Evolutionary conservation across 2,888 invertebrate genomes (phyloP), one percentile per base, ranked within the genome.

Genomic region (Lasioglossum vierecki): DNA sequence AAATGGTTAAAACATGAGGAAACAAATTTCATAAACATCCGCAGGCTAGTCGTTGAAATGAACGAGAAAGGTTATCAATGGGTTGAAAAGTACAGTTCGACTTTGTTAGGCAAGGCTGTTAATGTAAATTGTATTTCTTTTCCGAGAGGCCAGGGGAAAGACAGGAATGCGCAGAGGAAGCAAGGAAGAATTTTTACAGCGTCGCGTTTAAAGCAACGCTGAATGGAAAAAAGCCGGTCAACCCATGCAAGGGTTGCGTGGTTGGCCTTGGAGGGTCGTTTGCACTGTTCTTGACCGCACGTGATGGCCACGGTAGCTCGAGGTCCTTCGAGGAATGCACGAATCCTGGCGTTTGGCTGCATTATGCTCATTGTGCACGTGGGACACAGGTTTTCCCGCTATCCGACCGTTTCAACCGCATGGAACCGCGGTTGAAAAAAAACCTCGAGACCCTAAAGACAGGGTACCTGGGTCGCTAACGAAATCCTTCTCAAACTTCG

Each of bases 221-320:
- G 86, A 88, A 86, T 79, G 79, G 80, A 82, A 80, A 86, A 84
- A 49, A 83, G 63, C 72, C 39, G 71, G 22, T 60, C 63, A 30
- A 80, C 22, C 73, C 66, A 4, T 88, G 87, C 83, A 92, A 92
- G 92, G 92, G 92, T 92, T 92, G 92, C 88, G 90, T 80, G 86
- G 91, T 91, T 92, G 92, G 89, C 93, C 92, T 92, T 92, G 92
- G 88, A 92, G 89, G 90, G 91, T 91, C 92, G 91, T 92, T 92
- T 89, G 88, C 92, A 92, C 91, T 89, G 88, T 89, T 86, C 90
- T 89, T 86, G 90, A 87, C 87, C 86, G 87, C 85, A 79, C 81
- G 83, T 81, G 88, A 66, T 41, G 77, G 80, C 76, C 81, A 85
- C 82, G 87, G 85, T 87, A 80, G 87, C 88, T 82, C 84, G 76